Evolutionary conservation across 2,797 vertebrate species (phyloP).

Genomic region (Falco naumanni): DNA sequence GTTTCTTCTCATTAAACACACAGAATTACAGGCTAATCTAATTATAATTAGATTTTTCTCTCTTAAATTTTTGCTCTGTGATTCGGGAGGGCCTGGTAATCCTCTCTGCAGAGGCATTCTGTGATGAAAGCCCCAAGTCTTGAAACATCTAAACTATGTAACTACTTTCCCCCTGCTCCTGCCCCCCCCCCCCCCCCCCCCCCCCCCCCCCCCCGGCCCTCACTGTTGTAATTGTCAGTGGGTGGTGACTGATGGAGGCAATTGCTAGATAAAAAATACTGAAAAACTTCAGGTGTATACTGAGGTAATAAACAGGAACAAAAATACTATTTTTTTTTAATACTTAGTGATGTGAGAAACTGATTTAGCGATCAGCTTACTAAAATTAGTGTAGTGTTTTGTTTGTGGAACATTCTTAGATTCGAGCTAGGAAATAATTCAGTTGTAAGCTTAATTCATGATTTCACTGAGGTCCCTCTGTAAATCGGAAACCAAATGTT

Average conservation of each 20-base stretch:
- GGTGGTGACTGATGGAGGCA: background rate
- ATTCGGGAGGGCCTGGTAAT: background rate
- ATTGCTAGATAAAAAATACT: background rate
- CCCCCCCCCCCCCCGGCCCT: too few species aligned
- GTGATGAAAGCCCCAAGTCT: background rate
- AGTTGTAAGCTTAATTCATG: background rate
- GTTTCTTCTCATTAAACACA: background rate
- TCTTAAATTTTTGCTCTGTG: background rate
- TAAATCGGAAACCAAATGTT: background rate
- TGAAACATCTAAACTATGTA: background rate
- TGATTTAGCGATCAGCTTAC: background rate
- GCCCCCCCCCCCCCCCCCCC: too few species aligned
- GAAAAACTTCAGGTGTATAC: background rate
- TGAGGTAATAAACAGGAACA: background rate
- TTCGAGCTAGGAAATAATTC: background rate
- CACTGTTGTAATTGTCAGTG: too few species aligned
- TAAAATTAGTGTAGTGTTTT: background rate
- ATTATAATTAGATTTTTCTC: background rate
- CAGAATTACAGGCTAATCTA: background rate
- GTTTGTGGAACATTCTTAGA: background rate
- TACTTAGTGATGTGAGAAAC: background rate
- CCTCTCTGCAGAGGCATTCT: background rate
- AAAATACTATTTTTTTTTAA: background rate
- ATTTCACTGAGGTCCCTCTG: background rate
- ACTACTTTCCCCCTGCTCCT: too few species aligned